A percentile compares a stretch with the other conserved stretches of the same genome.
Evolutionary conservation across 2,888 invertebrate genomes (phyloP).

Genomic region (Volucella zonaria): DNA sequence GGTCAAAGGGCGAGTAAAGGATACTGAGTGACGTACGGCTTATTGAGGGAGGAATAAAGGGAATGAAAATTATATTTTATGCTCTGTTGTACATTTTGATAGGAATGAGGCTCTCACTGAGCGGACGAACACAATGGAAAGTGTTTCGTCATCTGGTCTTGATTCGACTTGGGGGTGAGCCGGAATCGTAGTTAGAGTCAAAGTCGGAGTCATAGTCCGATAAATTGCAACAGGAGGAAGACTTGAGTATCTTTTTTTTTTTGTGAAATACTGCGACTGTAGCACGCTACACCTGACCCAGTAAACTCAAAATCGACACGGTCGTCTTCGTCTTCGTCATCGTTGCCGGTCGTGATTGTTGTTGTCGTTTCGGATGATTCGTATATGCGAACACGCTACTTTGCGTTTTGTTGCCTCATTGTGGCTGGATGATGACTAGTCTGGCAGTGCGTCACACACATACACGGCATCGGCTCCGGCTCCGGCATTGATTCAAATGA

Average conservation of each 20-base stretch:
- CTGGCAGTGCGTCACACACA: conserved; percentile 62
- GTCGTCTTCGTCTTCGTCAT: conserved; percentile 26
- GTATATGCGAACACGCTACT: conserved; percentile 70
- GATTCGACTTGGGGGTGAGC: conserved; percentile 3
- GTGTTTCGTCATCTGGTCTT: conserved; percentile 67
- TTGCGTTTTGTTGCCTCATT: conserved; percentile 71
- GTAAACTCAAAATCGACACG: conserved; percentile 68
- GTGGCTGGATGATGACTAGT: conserved; percentile 43
- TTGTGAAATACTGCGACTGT: conserved; percentile 26
- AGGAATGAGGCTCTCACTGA: background rate
- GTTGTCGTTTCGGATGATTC: conserved; percentile 37
- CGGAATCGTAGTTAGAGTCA: background rate
- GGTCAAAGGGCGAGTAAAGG: conserved; percentile 64
- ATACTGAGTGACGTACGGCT: conserved; percentile 19
- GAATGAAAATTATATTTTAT: conserved; percentile 59
- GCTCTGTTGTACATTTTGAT: conserved; percentile 56
- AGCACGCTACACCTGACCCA: conserved; percentile 71
- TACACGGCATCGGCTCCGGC: conserved; percentile 15
- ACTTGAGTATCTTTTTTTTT: conserved; percentile 15
- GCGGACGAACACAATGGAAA: conserved; percentile 32
- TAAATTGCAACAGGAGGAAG: conserved; percentile 32
- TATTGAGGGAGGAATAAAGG: background rate
- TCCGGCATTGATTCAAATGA: conserved; percentile 58
- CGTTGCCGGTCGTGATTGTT: conserved; percentile 39
- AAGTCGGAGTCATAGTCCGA: too few species aligned